A percentile compares a stretch with the other conserved stretches of the same genome.
These are phyloP conservation scores for Zonitis immaculata DNA, from an alignment of 2,888 invertebrate genomes.

Conservation along the genomic window DNA sequence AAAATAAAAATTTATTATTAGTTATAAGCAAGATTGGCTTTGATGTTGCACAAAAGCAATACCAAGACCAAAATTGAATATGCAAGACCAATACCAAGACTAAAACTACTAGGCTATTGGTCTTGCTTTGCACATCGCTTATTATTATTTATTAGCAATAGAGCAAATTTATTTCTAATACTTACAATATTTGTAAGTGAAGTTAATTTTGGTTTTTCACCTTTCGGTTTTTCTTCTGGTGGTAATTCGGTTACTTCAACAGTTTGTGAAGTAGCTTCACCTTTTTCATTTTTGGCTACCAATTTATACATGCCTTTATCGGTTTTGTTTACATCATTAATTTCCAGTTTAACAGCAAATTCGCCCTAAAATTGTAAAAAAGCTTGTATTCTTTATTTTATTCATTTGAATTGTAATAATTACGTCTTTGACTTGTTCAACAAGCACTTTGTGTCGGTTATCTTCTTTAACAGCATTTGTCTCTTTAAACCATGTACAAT, in stretches of 20 bases:
- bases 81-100: no score
- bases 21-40: no score
- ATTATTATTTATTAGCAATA: no score
- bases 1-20: constrained; percentile 23
- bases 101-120: no score
- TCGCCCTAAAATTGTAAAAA: constrained; percentile 61
- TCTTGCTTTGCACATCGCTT: no score
- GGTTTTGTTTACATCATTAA: constrained; percentile 70
- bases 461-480: constrained; percentile 71
- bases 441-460: constrained; percentile 67
- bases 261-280: constrained; percentile 83
- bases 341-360: constrained; percentile 86
- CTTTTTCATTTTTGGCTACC: constrained; percentile 88
- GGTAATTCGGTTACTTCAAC: constrained; percentile 84
- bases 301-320: constrained; percentile 89
- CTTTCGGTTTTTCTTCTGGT: constrained; percentile 67
- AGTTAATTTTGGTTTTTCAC: constrained; percentile 75
- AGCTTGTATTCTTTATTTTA: not conserved
- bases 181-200: constrained; percentile 72
- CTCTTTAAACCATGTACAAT: constrained; percentile 93
- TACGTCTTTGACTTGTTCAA: constrained; percentile 76
- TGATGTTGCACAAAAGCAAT: no score
- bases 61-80: no score
- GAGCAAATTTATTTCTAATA: no score
- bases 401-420: constrained; percentile 30